Conservation (phyloP, 2,888 invertebrate genomes). For the Sinohyriopsis cumingii region DNA sequence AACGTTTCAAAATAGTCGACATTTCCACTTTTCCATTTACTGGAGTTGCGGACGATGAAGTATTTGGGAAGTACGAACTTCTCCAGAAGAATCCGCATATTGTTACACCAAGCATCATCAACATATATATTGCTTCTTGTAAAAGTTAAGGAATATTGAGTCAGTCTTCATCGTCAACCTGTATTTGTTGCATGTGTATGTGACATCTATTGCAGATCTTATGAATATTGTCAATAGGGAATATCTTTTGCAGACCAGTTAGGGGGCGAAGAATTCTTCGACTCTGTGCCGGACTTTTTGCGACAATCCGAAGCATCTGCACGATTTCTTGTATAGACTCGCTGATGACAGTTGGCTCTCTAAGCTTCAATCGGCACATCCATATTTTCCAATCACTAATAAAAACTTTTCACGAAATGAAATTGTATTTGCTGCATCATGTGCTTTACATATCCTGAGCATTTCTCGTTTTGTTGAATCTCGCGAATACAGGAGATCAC, state of each 20-base stretch:
- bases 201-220: conserved; percentile 50
- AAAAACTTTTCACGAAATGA: conserved; percentile 26
- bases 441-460: conserved; percentile 31
- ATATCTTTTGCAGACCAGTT: conserved; percentile 32
- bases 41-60: neutral
- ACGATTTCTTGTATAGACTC: conserved; percentile 47
- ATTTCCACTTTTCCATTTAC: too few species aligned
- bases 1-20: too few species aligned
- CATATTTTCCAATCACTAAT: conserved; percentile 37
- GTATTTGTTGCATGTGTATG: conserved; percentile 50
- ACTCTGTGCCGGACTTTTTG: conserved; percentile 23
- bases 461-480: conserved; percentile 40
- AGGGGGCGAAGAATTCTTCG: conserved; percentile 38
- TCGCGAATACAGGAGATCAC: conserved; percentile 41
- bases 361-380: conserved; percentile 43
- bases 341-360: conserved; percentile 34
- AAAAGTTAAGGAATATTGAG: conserved; percentile 28
- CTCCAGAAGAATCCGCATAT: conserved; percentile 17
- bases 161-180: conserved; percentile 54
- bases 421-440: conserved; percentile 25
- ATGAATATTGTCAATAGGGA: conserved; percentile 54
- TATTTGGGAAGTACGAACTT: conserved; percentile 20
- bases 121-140: conserved; percentile 19
- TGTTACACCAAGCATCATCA: conserved; percentile 20
- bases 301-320: conserved; percentile 37